Conservation (phyloP, 2,113 vertebrate species). For the Bombycilla garrulus region DNA sequence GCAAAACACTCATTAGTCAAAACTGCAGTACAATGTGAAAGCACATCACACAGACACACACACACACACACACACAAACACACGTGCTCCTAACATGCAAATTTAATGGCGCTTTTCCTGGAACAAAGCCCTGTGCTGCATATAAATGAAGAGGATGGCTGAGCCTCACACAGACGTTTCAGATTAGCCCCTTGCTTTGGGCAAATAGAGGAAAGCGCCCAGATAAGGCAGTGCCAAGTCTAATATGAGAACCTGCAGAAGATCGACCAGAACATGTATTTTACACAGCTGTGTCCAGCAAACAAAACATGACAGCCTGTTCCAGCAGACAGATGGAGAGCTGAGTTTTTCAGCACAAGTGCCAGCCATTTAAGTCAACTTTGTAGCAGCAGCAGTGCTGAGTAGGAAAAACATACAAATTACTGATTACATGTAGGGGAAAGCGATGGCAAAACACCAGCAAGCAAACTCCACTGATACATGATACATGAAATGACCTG, state of each 20-base stretch:
- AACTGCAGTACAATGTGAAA: background rate
- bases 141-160: background rate
- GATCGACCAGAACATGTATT: background rate
- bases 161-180: background rate
- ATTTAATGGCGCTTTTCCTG: background rate
- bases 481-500: background rate
- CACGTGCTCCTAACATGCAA: background rate
- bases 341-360: background rate
- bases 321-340: background rate
- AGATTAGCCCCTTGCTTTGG: background rate
- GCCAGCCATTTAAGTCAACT: background rate
- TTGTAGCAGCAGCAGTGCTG: background rate
- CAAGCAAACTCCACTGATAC: background rate
- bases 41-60: background rate
- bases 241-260: background rate
- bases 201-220: background rate
- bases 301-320: background rate
- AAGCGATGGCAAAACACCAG: background rate
- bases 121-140: background rate
- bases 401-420: background rate
- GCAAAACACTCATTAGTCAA: background rate
- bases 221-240: background rate
- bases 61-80: background rate
- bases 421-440: background rate
- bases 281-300: background rate